phyloP scores from a whole-genome alignment of 2,113 vertebrate genomes.

The Ceyx cyanopectus region DNA sequence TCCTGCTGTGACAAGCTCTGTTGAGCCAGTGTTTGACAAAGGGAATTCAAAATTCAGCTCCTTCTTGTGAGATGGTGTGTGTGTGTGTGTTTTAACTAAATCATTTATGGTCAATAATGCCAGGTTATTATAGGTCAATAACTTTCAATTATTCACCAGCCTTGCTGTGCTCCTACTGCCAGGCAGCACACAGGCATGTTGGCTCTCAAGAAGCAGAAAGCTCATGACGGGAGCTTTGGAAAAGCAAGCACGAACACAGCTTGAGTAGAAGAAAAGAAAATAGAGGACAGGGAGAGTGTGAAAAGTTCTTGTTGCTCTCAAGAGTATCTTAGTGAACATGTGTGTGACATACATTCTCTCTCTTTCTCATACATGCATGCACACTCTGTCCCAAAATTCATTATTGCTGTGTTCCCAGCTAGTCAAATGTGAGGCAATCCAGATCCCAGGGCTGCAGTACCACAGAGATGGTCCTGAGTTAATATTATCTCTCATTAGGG shows the following conservation, averaged over 20 bases:
- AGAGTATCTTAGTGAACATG: background rate
- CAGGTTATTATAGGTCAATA: slow-evolving; percentile 76
- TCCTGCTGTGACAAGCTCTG: background rate
- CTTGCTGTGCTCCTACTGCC: slow-evolving; percentile 60
- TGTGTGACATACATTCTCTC: background rate
- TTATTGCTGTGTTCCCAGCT: slow-evolving; percentile 2
- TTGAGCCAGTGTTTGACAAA: background rate
- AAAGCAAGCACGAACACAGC: slow-evolving; percentile 53
- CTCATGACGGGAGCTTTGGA: slow-evolving; percentile 65
- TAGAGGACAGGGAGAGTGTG: background rate
- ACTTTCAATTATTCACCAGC: slow-evolving; percentile 76
- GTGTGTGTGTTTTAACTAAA: slow-evolving; percentile 54
- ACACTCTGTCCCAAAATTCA: background rate
- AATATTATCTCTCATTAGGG: slow-evolving; percentile 32
- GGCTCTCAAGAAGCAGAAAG: slow-evolving; percentile 60
- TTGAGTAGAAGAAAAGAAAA: slow-evolving; percentile 46
- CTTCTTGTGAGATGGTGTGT: slow-evolving; percentile 28
- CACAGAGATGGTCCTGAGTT: background rate
- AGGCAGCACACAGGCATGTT: slow-evolving; percentile 38
- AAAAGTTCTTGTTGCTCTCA: slow-evolving; percentile 29
- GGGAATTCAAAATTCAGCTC: slow-evolving; percentile 33
- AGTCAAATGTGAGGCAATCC: background rate
- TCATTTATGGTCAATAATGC: slow-evolving; percentile 77
- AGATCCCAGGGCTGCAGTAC: background rate
- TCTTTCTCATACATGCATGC: background rate